Percentiles rank a stretch among this genome's conserved stretches.
These are phyloP conservation scores for Condylura cristata DNA, from an alignment of 2,113 vertebrate genomes.

Conservation along the genomic window DNA sequence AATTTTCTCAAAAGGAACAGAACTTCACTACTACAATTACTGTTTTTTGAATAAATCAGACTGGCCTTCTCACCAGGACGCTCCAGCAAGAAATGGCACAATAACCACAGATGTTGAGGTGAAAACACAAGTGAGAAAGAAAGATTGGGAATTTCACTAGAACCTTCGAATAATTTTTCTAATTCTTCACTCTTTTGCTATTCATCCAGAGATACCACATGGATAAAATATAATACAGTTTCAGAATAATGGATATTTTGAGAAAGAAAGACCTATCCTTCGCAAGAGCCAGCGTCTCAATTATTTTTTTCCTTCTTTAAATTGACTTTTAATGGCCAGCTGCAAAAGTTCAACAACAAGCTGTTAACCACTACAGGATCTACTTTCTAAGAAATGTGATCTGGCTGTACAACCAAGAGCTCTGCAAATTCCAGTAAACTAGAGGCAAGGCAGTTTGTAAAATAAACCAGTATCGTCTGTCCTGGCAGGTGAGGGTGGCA, in stretches of 20 bases:
- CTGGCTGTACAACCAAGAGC: not conserved
- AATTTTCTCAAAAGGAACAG: slow-evolving; percentile 8
- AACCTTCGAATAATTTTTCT: fast-evolving
- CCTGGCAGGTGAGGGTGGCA: not conserved
- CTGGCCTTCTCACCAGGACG: not conserved
- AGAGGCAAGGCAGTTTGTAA: not conserved
- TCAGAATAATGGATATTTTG: not conserved
- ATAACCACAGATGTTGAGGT: not conserved
- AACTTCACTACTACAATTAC: not conserved
- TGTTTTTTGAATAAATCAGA: not conserved
- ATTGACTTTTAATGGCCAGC: not conserved
- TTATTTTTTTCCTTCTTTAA: not conserved
- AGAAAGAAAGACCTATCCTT: not conserved
- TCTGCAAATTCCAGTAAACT: not conserved
- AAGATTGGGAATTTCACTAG: not conserved
- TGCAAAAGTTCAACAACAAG: not conserved
- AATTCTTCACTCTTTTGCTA: not conserved
- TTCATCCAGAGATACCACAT: not conserved
- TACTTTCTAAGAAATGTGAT: not conserved
- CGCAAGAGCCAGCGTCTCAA: not conserved
- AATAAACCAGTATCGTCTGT: slow-evolving; percentile 34
- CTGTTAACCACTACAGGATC: not conserved
- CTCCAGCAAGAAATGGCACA: not conserved
- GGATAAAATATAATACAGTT: slow-evolving; percentile 10
- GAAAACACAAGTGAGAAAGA: not conserved